Percentiles rank a stretch among this genome's conserved stretches.
phyloP scores from a whole-genome alignment of 2,888 invertebrate species.

The Sphecodes monilicornis region DNA sequence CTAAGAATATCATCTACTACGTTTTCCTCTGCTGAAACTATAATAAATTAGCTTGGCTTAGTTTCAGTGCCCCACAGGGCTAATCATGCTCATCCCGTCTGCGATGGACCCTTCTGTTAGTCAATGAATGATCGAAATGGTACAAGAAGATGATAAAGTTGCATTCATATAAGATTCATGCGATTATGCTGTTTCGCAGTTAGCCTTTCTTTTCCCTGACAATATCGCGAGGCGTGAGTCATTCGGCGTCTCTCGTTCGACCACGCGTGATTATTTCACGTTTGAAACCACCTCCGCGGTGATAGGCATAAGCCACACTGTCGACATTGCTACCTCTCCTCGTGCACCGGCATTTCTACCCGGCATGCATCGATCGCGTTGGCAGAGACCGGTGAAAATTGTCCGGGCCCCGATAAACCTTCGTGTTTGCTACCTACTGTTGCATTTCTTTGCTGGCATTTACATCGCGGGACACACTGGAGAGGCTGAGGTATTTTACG shows the following conservation, averaged over 20 bases:
- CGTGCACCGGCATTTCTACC: slow-evolving; percentile 36
- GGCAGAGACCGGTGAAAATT: slow-evolving; percentile 49
- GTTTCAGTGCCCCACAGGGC: too few relatives aligned
- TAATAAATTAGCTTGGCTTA: too few relatives aligned
- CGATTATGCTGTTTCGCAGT: slow-evolving; percentile 34
- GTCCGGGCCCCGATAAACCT: slow-evolving; percentile 32
- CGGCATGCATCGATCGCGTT: slow-evolving; percentile 56
- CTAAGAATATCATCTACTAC: too few relatives aligned
- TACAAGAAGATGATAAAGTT: neutral
- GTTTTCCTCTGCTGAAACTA: too few relatives aligned
- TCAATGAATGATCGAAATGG: neutral
- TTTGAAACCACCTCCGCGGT: slow-evolving; percentile 74
- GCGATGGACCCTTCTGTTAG: neutral
- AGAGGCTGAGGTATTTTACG: neutral
- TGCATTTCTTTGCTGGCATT: slow-evolving; percentile 25
- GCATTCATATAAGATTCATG: neutral
- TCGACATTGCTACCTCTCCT: slow-evolving; percentile 67
- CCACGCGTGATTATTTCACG: slow-evolving; percentile 76
- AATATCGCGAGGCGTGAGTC: slow-evolving; percentile 70
- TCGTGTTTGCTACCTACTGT: slow-evolving; percentile 12
- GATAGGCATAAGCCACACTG: slow-evolving; percentile 54
- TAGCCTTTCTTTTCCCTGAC: slow-evolving; percentile 13
- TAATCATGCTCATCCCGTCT: neutral
- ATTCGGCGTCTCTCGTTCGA: slow-evolving; percentile 72
- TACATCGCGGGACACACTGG: neutral